Percentiles rank a stretch among this genome's conserved stretches.
Conservation (phyloP, 2,888 invertebrate species). For the Cataglyphis cursor region DNA sequence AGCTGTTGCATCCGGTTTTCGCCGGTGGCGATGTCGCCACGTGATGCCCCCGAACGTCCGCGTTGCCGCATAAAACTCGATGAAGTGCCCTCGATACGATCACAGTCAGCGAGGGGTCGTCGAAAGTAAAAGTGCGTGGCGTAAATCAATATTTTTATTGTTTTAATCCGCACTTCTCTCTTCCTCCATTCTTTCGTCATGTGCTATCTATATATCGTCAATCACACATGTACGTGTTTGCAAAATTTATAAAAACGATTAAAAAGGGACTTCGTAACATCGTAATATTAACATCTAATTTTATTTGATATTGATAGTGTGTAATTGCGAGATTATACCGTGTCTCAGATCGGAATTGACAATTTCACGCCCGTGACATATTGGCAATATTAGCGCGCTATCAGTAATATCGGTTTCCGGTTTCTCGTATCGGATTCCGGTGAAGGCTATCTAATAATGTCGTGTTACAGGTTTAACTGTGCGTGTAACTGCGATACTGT, state of each 20-base stretch:
- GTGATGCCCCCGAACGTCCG: conserved; percentile 63
- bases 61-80: conserved; percentile 64
- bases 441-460: conserved; percentile 45
- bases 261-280: not conserved
- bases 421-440: conserved; percentile 42
- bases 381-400: conserved; percentile 39
- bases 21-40: conserved; percentile 45
- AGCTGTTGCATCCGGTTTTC: conserved; percentile 85
- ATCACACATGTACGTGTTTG: not conserved
- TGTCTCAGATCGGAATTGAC: conserved; percentile 18
- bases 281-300: not conserved
- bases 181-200: not conserved
- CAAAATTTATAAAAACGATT: not conserved
- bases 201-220: not conserved
- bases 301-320: not conserved
- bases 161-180: not conserved
- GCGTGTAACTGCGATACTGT: conserved; percentile 26
- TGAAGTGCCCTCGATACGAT: conserved; percentile 49
- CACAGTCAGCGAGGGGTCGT: not conserved
- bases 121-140: not conserved
- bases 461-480: conserved; percentile 36
- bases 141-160: conserved; percentile 32
- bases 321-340: conserved; percentile 5
- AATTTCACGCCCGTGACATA: conserved; percentile 29
- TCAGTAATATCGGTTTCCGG: conserved; percentile 42